phyloP scores from a whole-genome alignment of 2,888 invertebrate genomes.

The Stenurella melanura region DNA sequence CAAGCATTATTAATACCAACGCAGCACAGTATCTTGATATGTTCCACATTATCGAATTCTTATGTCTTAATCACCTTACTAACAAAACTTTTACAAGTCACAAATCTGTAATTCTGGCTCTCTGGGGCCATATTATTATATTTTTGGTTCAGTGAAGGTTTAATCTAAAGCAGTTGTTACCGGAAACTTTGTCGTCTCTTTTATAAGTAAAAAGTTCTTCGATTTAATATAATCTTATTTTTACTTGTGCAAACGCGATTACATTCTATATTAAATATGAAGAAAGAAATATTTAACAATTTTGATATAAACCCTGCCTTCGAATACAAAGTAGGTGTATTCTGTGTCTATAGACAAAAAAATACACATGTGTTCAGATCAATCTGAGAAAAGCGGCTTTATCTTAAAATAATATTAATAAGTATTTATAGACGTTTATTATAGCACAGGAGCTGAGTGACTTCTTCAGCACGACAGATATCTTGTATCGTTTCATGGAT shows the following conservation, averaged over 20 bases:
- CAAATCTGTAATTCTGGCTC: background rate
- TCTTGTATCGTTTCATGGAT: no score
- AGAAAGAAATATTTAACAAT: no score
- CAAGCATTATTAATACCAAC: no score
- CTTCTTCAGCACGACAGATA: no score
- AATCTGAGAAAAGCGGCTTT: no score
- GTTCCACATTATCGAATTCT: slow-evolving; percentile 1
- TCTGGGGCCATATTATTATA: slow-evolving; percentile 8
- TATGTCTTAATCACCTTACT: background rate
- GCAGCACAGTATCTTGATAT: background rate
- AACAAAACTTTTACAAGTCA: slow-evolving; percentile 17
- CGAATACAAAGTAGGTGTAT: no score
- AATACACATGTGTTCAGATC: no score
- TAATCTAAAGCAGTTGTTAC: background rate
- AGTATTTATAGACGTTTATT: no score
- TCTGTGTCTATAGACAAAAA: no score
- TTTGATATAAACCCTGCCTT: no score
- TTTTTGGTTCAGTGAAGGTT: background rate
- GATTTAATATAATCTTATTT: background rate
- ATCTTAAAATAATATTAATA: no score
- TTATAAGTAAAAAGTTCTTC: background rate
- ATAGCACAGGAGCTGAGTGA: no score
- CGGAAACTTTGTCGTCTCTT: background rate
- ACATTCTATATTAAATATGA: background rate
- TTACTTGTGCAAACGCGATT: background rate